Base-by-base conservation (phyloP, 2,888 invertebrate species). In the Dysmachus trigonus region DNA sequence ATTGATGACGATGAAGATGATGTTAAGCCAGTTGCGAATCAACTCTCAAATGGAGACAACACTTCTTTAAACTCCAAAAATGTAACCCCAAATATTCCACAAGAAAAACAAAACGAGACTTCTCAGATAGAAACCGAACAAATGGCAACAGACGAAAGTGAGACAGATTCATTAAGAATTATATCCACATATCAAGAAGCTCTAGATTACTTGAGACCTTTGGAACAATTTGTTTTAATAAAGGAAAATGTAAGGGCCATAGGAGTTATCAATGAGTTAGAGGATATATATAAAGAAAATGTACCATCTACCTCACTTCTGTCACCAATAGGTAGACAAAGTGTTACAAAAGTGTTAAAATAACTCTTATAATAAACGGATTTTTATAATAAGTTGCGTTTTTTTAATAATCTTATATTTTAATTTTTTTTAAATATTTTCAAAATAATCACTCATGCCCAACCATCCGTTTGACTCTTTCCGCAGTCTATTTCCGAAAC, bases 241-340 rank as follows among this genome's bases (percentile, higher is more conserved):
- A 72, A 82, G 33, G 87, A 85, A 76, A 82, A 87, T 41, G n/a
- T 85, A 22, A 73, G 85, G 4, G 87, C 85, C 0, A 72, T 85
- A 18, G 85, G 87, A 0, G 47, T 87, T 4, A 72, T 87, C 77
- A 85, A 85, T 85, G 82, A 82, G 22, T 35, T 87, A 38, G 87
- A 87, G n/a, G 82, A 76, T 41, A n/a, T 85, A 3, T 85, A 82
- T 13, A 73, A 35, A 13, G 85, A 82, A 47, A 47, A 47, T 6
- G 47, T 15, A n/a, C n/a, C 15, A 47, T n/a, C 47, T 47, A 18
- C 1, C 6, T 47, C 47, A 47, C n/a, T 47, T n/a, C 6, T 47
- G 15, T 4, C n/a, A 47, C 1, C n/a, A 47, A 1, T 47, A n/a
- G 7, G 1, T 15, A 1, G 5, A 47, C 1, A 47, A 47, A 18